Percentiles rank a stretch among this genome's conserved stretches.
Conservation (phyloP, 2,888 invertebrate genomes). For the Agapostemon virescens region DNA sequence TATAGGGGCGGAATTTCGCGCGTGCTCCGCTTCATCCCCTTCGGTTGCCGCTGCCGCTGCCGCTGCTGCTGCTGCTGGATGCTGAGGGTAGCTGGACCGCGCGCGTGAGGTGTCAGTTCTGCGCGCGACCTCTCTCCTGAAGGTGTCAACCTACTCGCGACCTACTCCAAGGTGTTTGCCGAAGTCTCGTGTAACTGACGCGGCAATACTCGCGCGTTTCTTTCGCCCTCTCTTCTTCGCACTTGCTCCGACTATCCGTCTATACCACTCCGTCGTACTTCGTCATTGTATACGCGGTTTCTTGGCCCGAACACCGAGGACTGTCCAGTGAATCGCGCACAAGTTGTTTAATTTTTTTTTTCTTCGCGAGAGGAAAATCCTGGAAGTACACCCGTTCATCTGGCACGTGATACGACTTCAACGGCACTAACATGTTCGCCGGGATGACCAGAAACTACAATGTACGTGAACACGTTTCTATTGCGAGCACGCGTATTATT, state of each 20-base stretch:
- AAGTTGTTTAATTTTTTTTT: conserved; percentile 11
- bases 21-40: conserved; percentile 78
- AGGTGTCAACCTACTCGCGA: conserved; percentile 72
- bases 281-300: background rate
- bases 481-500: conserved; percentile 29
- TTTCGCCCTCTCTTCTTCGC: background rate
- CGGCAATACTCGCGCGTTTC: conserved; percentile 35
- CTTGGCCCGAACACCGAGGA: conserved; percentile 8
- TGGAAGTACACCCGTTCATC: conserved; percentile 44
- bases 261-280: background rate
- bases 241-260: background rate
- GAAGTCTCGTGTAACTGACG: conserved; percentile 55
- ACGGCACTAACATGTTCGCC: conserved; percentile 71
- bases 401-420: conserved; percentile 67
- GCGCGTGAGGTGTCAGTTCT: conserved; percentile 78
- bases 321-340: conserved; percentile 47
- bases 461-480: conserved; percentile 72
- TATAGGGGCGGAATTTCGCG: conserved; percentile 77
- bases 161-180: conserved; percentile 63
- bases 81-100: conserved; percentile 78
- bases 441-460: conserved; percentile 75
- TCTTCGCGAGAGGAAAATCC: conserved; percentile 29
- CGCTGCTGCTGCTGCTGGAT: conserved; percentile 68
- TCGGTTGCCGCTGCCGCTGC: conserved; percentile 59
- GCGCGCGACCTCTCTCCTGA: conserved; percentile 78